These are phyloP conservation scores for Luperina nickerlii DNA, from an alignment of 2,888 invertebrate genomes.

Conservation along the genomic window DNA sequence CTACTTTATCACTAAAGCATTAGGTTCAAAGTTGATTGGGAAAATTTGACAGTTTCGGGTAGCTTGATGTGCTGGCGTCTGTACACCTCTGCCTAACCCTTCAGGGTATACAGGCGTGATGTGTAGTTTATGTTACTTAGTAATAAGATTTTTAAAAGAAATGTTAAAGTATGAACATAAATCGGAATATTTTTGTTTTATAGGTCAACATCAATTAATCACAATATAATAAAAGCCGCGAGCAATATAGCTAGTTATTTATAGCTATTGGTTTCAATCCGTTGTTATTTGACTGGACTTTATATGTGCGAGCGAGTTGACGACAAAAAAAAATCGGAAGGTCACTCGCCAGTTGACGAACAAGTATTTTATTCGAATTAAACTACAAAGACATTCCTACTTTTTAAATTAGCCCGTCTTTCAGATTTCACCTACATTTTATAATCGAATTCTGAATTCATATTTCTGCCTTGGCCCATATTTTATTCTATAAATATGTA, in stretches of 20 bases:
- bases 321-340: too few relatives aligned
- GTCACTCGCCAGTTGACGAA: too few relatives aligned
- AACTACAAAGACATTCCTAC: neutral
- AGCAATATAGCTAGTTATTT: too few relatives aligned
- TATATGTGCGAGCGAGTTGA: too few relatives aligned
- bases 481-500: constrained; percentile 31
- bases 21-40: too few relatives aligned
- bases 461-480: constrained; percentile 5
- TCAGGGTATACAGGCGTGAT: neutral
- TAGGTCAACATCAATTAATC: neutral
- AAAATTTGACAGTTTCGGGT: too few relatives aligned
- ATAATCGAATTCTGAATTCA: constrained; percentile 4
- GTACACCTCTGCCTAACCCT: neutral
- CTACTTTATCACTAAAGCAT: too few relatives aligned
- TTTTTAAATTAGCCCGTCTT: constrained; percentile 1
- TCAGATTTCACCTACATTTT: neutral
- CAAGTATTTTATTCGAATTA: neutral
- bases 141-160: neutral
- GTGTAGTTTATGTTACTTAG: neutral
- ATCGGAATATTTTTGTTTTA: neutral
- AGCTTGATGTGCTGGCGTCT: too few relatives aligned
- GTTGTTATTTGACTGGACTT: too few relatives aligned
- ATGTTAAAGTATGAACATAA: too few relatives aligned
- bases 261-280: too few relatives aligned
- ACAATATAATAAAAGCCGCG: too few relatives aligned